Evolutionary conservation across 1,140 invertebrate genomes (phyloP), one percentile per base, ranked within the genome.

Genomic region (Rhagoletis pomonella): DNA sequence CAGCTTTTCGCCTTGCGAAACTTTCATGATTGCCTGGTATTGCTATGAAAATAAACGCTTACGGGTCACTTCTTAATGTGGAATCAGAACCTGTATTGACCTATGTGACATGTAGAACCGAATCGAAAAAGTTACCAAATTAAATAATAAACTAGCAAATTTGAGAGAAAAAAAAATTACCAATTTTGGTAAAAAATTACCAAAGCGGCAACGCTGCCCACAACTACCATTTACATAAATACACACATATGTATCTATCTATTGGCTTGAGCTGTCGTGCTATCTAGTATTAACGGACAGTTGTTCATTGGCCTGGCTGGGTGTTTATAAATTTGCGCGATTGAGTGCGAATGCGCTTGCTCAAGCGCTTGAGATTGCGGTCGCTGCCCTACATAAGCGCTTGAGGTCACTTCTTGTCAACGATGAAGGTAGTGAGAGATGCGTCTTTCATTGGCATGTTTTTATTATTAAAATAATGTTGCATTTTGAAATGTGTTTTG

Each of bases 371-470:
- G 73, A 50, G 47, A 81, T 55, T 55, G 47, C 85, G 59, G 85
- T 86, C 85, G 59, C 85, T 86, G 85, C 58, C 85, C 85, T 65
- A 86, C 55, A 86, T 86, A 39, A 62, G n/a, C 50, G 85, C 19
- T 86, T 86, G 85, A 86, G 85, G 85, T 86, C 85, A 60, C 5
- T 55, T 55, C 44, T 55, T 81, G 73, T 9, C n/a, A 81, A 47
- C 47, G 73, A 9, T 55, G 73, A 81, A 81, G 73, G 47, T 81
- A 55, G 73, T 12, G 50, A 77, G 69, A 47, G 44, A 81, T 50
- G 73, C 73, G 4, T 81, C 73, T 39, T 69, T 14, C 17, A 55
- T 50, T 39, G n/a, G 6, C 64, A 67, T 39, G 29, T 29, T 67
- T 39, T 67, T 17, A 29, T 67, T 67, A 7, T 29, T 29, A 29